phyloP scores from a whole-genome alignment of 2,888 invertebrate species.

The Tetranychus truncatus region DNA sequence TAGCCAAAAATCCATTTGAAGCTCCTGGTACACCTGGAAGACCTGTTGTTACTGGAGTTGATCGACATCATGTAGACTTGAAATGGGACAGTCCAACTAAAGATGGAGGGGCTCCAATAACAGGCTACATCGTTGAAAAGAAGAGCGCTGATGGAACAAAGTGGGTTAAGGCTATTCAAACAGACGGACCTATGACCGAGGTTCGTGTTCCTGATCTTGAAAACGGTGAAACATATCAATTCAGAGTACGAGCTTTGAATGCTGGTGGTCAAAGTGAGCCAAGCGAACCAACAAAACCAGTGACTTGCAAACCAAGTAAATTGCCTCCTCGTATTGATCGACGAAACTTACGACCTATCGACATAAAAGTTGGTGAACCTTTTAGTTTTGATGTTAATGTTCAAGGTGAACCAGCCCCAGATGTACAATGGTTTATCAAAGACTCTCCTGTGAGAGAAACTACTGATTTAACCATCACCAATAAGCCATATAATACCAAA shows the following conservation, averaged over 20 bases:
- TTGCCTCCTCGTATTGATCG: conserved; percentile 34
- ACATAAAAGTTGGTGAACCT: conserved; percentile 78
- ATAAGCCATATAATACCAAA: conserved; percentile 36
- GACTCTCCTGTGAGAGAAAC: conserved; percentile 48
- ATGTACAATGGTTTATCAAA: conserved; percentile 65
- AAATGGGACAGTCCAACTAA: conserved; percentile 79
- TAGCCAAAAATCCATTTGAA: conserved; percentile 42
- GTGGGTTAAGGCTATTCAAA: conserved; percentile 74
- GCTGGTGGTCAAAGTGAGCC: conserved; percentile 78
- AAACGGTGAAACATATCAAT: conserved; percentile 83
- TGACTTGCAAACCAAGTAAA: conserved; percentile 57
- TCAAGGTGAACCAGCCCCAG: conserved; percentile 78
- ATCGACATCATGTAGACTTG: conserved; percentile 86
- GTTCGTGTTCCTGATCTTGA: conserved; percentile 68
- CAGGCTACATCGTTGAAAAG: conserved; percentile 79
- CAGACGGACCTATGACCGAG: conserved; percentile 48
- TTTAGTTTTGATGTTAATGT: conserved; percentile 76
- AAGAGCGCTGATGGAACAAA: conserved; percentile 79
- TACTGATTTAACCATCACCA: conserved; percentile 28
- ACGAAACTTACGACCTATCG: conserved; percentile 67
- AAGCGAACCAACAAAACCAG: conserved; percentile 63
- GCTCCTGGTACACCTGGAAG: conserved; percentile 71
- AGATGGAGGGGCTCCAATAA: conserved; percentile 81
- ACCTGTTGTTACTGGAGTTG: conserved; percentile 46
- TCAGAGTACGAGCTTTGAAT: conserved; percentile 74